Evolutionary conservation across 2,113 vertebrate genomes (phyloP), one percentile per base, ranked within the genome.

Genomic region (Marmota monax): DNA sequence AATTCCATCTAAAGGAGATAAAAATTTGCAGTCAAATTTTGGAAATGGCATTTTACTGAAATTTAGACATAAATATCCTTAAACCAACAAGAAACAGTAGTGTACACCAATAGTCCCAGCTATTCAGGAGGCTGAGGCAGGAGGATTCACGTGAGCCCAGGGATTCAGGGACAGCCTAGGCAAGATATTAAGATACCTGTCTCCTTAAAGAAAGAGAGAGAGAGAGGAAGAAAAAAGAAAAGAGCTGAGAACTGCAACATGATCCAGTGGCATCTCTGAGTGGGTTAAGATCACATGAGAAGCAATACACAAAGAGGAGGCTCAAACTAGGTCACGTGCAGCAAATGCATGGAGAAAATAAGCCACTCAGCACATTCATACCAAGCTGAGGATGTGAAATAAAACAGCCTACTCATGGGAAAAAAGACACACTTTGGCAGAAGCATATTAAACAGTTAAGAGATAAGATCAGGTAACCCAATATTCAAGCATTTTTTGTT

Each of bases 341-440:
- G n/a, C 63, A 67, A 84, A 87, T 25, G 72, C 82, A 61, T 3
- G 25, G 61, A 78, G 56, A 88, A 92, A 95, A 89, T 17, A 78
- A 63, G 39, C 63, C 61, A 92, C 76, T 94, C 96, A 90, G 96
- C 97, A 92, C 93, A 96, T 94, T 77, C 85, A 91, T 51, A 95
- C 51, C 63, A 83, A 32, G 51, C 90, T 34, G 78, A 92, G 70
- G 76, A 45, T 20, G 39, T 86, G 84, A 51, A 95, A 73, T 73
- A 56, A 79, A 90, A 94, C 27, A 76, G 90, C 94, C 94, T 85
- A 95, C 70, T 95, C 34, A 34, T 17, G 85, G 90, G 39, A 39
- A 48, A 78, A 73, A 78, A 34, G 8, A 87, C n/a, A 27, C 37
- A 77, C 45, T 83, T 95, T 69, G 92, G 93, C 93, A 92, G 82